phyloP scores from a whole-genome alignment of 2,797 vertebrate species.

The Ambastaia sidthimunki region DNA sequence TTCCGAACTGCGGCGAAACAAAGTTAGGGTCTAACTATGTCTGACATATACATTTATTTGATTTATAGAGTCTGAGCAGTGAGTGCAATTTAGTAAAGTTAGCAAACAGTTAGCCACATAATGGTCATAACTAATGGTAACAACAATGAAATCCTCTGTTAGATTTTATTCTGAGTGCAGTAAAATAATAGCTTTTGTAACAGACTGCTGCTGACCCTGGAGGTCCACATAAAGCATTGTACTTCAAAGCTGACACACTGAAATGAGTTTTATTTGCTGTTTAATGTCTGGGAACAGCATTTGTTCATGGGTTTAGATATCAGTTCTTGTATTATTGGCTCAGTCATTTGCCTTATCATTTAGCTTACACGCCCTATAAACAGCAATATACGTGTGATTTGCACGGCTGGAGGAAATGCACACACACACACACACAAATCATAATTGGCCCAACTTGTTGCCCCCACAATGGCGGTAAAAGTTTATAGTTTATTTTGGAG shows the following conservation, averaged over 20 bases:
- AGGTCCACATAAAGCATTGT: slow-evolving; percentile 4
- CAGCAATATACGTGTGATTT: slow-evolving; percentile 8
- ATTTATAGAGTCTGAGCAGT: slow-evolving; percentile 47
- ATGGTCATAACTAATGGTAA: slow-evolving; percentile 18
- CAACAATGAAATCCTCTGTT: slow-evolving; percentile 10
- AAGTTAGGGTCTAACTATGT: slow-evolving; percentile 40
- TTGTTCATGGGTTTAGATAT: slow-evolving; percentile 24
- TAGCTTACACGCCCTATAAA: slow-evolving; percentile 5
- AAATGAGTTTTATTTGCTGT: slow-evolving; percentile 17
- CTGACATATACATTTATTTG: slow-evolving; percentile 57
- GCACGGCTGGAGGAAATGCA: slow-evolving; percentile 6
- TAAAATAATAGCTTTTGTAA: slow-evolving; percentile 14
- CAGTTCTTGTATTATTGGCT: slow-evolving; percentile 12
- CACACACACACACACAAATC: slow-evolving; percentile 9
- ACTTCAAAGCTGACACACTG: neutral
- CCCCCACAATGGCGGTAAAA: slow-evolving; percentile 37
- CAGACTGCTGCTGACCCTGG: neutral
- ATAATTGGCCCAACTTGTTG: slow-evolving; percentile 8
- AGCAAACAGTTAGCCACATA: slow-evolving; percentile 10
- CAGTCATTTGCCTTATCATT: slow-evolving; percentile 33
- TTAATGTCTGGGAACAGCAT: slow-evolving; percentile 2
- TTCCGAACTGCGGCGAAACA: slow-evolving; percentile 12
- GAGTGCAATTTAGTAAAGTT: slow-evolving; percentile 30
- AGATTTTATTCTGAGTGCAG: slow-evolving; percentile 16
- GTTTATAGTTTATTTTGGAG: slow-evolving; percentile 60